Percentiles rank a stretch among this genome's conserved stretches.
Conservation (phyloP, 1,140 invertebrate genomes). For the Lepidurus couesii region DNA sequence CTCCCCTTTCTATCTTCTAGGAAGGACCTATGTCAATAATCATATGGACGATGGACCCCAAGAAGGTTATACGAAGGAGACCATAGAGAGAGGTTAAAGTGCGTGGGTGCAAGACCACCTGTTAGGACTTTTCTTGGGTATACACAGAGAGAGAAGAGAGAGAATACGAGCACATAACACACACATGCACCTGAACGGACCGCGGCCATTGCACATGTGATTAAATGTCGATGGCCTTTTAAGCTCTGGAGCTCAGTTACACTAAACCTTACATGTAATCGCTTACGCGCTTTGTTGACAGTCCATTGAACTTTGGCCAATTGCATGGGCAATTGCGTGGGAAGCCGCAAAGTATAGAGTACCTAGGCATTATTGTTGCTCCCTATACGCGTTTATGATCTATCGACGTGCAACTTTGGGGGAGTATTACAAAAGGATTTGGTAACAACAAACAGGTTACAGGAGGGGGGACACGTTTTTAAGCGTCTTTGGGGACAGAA, state of each 20-base stretch:
- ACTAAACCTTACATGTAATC: neutral
- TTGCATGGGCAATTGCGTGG: neutral
- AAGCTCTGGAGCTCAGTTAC: neutral
- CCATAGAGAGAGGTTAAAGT: neutral
- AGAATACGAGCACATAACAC: too few relatives aligned
- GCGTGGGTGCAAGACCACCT: slow-evolving; percentile 13
- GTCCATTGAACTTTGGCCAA: neutral
- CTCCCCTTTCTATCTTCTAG: neutral
- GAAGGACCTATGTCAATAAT: neutral
- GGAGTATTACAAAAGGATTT: neutral
- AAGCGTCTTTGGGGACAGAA: neutral
- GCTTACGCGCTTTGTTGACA: neutral
- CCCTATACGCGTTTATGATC: too few relatives aligned
- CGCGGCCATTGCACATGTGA: neutral
- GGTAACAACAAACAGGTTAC: neutral
- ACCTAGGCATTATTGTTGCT: too few relatives aligned
- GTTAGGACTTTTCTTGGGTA: neutral
- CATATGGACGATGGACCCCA: neutral
- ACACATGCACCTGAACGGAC: slow-evolving; percentile 1
- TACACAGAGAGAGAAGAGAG: neutral
- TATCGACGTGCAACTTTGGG: neutral
- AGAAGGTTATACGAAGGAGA: neutral
- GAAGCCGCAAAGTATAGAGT: too few relatives aligned
- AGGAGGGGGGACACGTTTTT: neutral
- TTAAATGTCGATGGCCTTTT: neutral